Base-by-base conservation (phyloP, 2,113 vertebrate genomes). In the Pelmatolapia mariae region DNA sequence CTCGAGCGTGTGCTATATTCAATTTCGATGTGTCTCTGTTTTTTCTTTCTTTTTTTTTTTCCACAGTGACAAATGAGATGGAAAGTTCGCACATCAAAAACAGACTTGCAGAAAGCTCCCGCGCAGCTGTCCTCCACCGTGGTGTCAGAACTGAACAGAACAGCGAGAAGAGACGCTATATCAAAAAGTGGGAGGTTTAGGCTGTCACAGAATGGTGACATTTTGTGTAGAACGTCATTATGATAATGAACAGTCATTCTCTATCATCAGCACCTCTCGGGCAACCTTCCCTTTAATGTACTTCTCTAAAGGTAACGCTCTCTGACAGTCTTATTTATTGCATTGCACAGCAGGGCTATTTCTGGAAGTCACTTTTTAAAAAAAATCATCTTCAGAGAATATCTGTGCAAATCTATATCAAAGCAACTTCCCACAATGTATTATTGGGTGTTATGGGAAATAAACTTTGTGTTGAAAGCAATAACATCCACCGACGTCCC, bases 241-340 rank as follows among this genome's bases (percentile, higher is more conserved):
- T 93, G 90, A 91, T 91, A 94, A 95, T 94, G 91, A 93, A 88
- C 83, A 61, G 73, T 88, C 82, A 79, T 89, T 86, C 85, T 82
- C 83, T 66, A 36, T 89, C 87, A 84, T 22, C 82, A 26, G 59
- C 89, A 85, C 91, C 92, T 91, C 66, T 50, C 79, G 90, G 86
- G 73, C 88, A 89, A 40, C 76, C 80, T 86, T 87, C 80, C 61
- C 85, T 93, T 93, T 94, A 94, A 95, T 93, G 91, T 90, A 89
- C 87, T 85, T 86, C 86, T 91, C 82, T 94, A 89, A 92, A 86
- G 83, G 85, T 90, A 93, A 92, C 86, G 9, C 63, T 56, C 36
- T 85, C 83, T 92, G 92, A 94, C 89, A 91, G 90, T 88, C 92
- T 86, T 95, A 93, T 94, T 95, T 94, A 94, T 93, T 94, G 85